Evolutionary conservation across 2,888 invertebrate genomes (phyloP).

Genomic region (Microctonus brassicae): DNA sequence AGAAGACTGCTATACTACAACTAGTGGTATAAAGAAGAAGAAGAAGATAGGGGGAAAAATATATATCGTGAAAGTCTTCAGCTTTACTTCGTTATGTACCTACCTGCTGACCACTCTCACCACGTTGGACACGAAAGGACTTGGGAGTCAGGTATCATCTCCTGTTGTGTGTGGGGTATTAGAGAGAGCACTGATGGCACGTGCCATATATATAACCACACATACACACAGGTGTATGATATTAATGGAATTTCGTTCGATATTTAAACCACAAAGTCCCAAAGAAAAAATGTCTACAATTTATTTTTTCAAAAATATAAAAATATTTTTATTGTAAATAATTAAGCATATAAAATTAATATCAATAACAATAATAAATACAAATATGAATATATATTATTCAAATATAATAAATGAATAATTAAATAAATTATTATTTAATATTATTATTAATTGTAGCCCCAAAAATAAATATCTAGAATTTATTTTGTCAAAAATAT

Average conservation of each 20-base stretch:
- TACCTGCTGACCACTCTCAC: conserved; percentile 30
- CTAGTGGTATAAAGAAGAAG: conserved; percentile 4
- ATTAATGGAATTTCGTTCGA: background rate
- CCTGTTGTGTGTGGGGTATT: conserved; percentile 47
- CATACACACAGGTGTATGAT: conserved; percentile 52
- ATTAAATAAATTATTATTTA: too few relatives aligned
- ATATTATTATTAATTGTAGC: too few relatives aligned
- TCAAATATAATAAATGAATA: too few relatives aligned
- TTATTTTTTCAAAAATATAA: background rate
- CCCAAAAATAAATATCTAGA: too few relatives aligned
- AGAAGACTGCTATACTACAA: too few relatives aligned
- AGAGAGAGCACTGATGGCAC: conserved; percentile 55
- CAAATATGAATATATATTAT: too few relatives aligned
- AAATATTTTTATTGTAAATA: too few relatives aligned
- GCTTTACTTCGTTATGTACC: conserved; percentile 16
- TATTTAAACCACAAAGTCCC: too few relatives aligned
- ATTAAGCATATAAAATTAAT: too few relatives aligned
- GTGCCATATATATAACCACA: conserved; percentile 52
- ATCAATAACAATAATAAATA: too few relatives aligned
- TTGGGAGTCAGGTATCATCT: conserved; percentile 10
- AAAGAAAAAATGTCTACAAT: background rate
- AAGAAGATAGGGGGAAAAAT: background rate
- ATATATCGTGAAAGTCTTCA: conserved; percentile 4
- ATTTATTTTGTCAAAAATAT: too few relatives aligned
- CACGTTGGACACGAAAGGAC: conserved; percentile 13